phyloP scores from a whole-genome alignment of 2,113 vertebrate genomes.

The Opisthocomus hoazin region DNA sequence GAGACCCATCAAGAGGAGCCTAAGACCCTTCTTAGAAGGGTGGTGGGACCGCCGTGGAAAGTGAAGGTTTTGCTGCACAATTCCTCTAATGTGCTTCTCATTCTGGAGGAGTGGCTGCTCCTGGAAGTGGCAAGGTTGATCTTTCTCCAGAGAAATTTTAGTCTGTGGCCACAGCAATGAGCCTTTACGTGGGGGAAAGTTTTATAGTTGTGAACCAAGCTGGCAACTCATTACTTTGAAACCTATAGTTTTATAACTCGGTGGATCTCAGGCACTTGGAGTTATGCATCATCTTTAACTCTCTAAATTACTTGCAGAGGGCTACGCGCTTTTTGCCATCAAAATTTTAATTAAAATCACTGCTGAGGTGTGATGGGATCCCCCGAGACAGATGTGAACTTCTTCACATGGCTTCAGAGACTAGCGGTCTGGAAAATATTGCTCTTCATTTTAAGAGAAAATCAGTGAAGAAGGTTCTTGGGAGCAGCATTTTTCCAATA shows the following conservation, averaged over 20 bases:
- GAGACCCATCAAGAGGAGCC: not conserved
- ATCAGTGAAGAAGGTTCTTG: not conserved
- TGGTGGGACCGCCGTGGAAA: fast-evolving
- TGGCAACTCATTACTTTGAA: not conserved
- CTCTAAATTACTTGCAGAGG: not conserved
- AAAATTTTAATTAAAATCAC: conserved; percentile 40
- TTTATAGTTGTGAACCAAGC: not conserved
- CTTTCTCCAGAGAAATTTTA: not conserved
- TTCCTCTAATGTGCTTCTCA: not conserved
- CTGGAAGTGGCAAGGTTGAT: not conserved
- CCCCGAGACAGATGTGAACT: conserved; percentile 9
- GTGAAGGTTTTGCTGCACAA: not conserved
- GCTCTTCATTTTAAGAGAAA: not conserved
- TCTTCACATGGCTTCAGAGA: not conserved
- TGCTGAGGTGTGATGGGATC: not conserved
- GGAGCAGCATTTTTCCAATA: not conserved
- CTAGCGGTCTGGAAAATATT: conserved; percentile 30
- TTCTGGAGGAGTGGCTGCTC: not conserved
- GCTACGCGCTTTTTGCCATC: not conserved
- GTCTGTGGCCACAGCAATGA: not conserved
- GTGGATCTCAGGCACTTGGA: not conserved
- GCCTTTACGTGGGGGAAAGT: not conserved
- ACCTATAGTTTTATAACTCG: not conserved
- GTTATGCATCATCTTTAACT: not conserved
- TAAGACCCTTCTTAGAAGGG: no score